Conservation (phyloP, 2,113 vertebrate genomes). For the Podiceps cristatus region DNA sequence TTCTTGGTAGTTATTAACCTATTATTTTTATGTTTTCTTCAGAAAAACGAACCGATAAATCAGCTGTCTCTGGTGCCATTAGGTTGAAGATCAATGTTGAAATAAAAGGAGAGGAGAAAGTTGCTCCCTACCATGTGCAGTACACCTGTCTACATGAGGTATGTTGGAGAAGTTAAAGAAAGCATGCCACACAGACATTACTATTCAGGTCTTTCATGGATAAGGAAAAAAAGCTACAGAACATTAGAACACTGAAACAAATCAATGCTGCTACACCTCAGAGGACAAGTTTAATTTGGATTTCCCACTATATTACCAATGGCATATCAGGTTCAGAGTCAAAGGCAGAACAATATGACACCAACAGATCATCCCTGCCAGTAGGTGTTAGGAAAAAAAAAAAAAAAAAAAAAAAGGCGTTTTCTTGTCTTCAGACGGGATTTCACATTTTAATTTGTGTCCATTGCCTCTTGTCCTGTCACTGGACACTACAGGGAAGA, state of each 20-base stretch:
- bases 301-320: neutral
- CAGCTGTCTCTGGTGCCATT: slow-evolving; percentile 94
- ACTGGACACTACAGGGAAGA: neutral
- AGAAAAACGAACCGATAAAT: slow-evolving; percentile 98
- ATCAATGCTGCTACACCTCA: neutral
- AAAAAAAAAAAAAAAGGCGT: neutral
- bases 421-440: neutral
- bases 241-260: neutral
- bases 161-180: neutral
- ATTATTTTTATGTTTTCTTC: slow-evolving; percentile 19
- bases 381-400: neutral
- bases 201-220: neutral
- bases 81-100: slow-evolving; percentile 96
- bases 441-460: neutral
- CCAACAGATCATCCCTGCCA: neutral
- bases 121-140: slow-evolving; percentile 94
- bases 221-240: neutral
- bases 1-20: neutral
- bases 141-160: slow-evolving; percentile 99
- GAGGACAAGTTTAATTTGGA: neutral
- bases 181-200: neutral
- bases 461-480: neutral
- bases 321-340: neutral
- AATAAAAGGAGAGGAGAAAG: slow-evolving; percentile 97
- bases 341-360: neutral